Percentiles rank a stretch among this genome's conserved stretches.
phyloP scores from a whole-genome alignment of 1,140 invertebrate species.

The Rhizoglyphus robini region DNA sequence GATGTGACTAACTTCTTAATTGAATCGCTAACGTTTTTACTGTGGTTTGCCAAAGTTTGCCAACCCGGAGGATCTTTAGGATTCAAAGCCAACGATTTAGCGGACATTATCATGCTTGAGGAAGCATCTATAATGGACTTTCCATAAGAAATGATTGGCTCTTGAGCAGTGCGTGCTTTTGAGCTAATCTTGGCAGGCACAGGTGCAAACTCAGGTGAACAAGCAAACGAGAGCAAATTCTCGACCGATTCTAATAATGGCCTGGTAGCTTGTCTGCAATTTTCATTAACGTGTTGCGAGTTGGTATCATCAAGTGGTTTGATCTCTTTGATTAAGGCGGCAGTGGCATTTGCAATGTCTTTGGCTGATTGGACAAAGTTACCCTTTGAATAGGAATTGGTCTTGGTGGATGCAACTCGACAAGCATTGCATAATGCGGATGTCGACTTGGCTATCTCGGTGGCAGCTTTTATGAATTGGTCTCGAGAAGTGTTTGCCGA shows the following conservation, averaged over 20 bases:
- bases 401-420: slow-evolving; percentile 75
- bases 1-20: slow-evolving; percentile 84
- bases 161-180: slow-evolving; percentile 54
- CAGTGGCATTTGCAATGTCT: slow-evolving; percentile 91
- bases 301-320: slow-evolving; percentile 71
- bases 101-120: slow-evolving; percentile 74
- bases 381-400: slow-evolving; percentile 82
- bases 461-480: slow-evolving; percentile 76
- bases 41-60: slow-evolving; percentile 80
- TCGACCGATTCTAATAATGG: slow-evolving; percentile 81
- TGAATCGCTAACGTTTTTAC: slow-evolving; percentile 85
- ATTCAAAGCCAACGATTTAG: slow-evolving; percentile 71
- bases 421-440: slow-evolving; percentile 89
- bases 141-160: slow-evolving; percentile 71
- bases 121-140: slow-evolving; percentile 64
- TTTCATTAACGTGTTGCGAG: slow-evolving; percentile 36
- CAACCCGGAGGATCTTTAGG: slow-evolving; percentile 83
- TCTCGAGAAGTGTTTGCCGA: slow-evolving; percentile 63
- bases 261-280: slow-evolving; percentile 62
- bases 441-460: slow-evolving; percentile 89
- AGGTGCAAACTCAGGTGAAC: slow-evolving; percentile 78
- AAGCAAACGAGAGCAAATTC: slow-evolving; percentile 78
- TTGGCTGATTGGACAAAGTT: slow-evolving; percentile 96
- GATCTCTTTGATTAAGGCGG: slow-evolving; percentile 83
- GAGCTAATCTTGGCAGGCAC: slow-evolving; percentile 77